phyloP scores from a whole-genome alignment of 2,797 vertebrate genomes.

The Xerus rutilus region DNA sequence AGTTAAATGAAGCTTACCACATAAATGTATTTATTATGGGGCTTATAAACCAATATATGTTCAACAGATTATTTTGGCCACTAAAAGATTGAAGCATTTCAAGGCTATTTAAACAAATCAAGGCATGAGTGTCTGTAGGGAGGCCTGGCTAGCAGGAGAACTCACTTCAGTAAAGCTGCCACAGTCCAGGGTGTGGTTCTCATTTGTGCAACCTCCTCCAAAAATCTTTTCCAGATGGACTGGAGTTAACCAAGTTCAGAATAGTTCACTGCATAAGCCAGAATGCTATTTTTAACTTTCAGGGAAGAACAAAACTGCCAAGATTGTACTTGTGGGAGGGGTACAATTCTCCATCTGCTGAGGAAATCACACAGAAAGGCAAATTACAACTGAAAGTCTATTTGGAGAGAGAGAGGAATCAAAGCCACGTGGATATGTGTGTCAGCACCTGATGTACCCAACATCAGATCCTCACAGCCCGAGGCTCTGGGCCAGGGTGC shows the following conservation, averaged over 20 bases:
- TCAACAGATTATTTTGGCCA: background rate
- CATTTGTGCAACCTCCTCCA: background rate
- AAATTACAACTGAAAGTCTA: background rate
- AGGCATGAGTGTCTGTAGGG: background rate
- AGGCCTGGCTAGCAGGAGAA: background rate
- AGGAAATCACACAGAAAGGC: conserved; percentile 17
- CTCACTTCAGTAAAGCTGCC: background rate
- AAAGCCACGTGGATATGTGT: background rate
- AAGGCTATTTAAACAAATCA: background rate
- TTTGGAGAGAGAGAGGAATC: conserved; percentile 42
- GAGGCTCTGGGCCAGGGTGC: background rate
- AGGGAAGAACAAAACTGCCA: conserved; percentile 33
- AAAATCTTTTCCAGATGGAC: conserved; percentile 68
- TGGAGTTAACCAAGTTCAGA: conserved; percentile 27
- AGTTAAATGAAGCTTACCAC: background rate
- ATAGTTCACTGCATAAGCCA: background rate
- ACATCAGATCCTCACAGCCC: fast-evolving
- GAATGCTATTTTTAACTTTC: conserved; percentile 50
- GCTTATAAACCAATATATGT: background rate
- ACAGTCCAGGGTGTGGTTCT: background rate
- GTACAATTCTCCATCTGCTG: background rate
- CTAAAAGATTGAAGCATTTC: background rate
- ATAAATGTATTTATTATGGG: background rate
- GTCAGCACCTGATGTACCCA: fast-evolving
- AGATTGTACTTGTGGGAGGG: background rate